phyloP scores from a whole-genome alignment of 2,888 invertebrate genomes.

The Meteorus colon region DNA sequence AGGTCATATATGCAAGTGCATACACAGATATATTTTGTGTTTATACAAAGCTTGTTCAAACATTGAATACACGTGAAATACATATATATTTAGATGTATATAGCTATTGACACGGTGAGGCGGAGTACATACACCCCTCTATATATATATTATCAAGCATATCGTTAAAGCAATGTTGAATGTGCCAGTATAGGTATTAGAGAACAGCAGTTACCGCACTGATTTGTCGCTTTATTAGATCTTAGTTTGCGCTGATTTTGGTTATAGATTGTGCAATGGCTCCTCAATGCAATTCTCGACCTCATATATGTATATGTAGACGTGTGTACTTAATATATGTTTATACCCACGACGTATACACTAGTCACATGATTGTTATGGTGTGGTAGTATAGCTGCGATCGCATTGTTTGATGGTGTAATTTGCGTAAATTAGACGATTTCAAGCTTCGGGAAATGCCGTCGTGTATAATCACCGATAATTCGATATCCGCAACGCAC shows the following conservation, averaged over 20 bases:
- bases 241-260: constrained; percentile 63
- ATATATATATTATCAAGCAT: not conserved
- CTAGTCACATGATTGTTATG: constrained; percentile 2
- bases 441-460: constrained; percentile 20
- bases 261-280: constrained; percentile 12
- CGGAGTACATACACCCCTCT: constrained; percentile 12
- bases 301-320: not conserved
- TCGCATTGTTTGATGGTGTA: constrained; percentile 41
- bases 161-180: constrained; percentile 29
- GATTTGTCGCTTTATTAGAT: constrained; percentile 74
- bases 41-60: too few relatives aligned
- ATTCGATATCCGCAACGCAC: constrained; percentile 37
- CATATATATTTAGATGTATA: not conserved
- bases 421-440: constrained; percentile 59
- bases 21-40: too few relatives aligned
- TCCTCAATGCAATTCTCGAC: constrained; percentile 27
- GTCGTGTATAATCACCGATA: constrained; percentile 37
- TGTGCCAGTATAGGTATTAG: constrained; percentile 27
- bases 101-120: constrained; percentile 2
- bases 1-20: too few relatives aligned
- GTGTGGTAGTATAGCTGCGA: not conserved
- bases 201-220: constrained; percentile 54
- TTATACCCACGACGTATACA: not conserved
- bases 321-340: constrained; percentile 13
- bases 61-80: too few relatives aligned